Conservation (phyloP, 2,888 invertebrate genomes). For the Latrodectus elegans region DNA sequence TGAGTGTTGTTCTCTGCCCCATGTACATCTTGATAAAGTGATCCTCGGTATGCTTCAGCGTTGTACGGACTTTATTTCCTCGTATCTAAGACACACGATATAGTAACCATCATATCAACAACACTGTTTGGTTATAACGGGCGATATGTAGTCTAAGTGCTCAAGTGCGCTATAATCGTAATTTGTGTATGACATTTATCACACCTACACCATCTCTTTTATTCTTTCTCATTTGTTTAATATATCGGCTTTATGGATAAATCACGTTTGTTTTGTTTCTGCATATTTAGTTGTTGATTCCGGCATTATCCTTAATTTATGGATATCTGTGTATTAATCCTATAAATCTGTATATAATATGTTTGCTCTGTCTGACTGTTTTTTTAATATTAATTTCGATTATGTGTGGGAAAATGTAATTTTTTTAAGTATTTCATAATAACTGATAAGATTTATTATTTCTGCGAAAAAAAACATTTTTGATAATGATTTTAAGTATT, state of each 20-base stretch:
- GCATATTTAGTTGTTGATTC: neutral
- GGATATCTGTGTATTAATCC: too few relatives aligned
- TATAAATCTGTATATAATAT: too few relatives aligned
- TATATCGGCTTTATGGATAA: neutral
- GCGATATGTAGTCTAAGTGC: neutral
- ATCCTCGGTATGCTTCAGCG: conserved; percentile 8
- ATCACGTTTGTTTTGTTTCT: neutral
- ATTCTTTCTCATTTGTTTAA: neutral
- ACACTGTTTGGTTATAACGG: neutral
- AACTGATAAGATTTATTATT: too few relatives aligned
- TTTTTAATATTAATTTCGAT: too few relatives aligned
- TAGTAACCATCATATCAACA: conserved; percentile 8
- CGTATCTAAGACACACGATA: conserved; percentile 1
- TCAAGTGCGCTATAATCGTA: conserved; percentile 4
- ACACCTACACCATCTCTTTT: neutral
- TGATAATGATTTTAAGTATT: too few relatives aligned
- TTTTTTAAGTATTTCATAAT: too few relatives aligned
- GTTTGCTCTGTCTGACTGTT: too few relatives aligned
- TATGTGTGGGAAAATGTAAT: too few relatives aligned
- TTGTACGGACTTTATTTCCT: conserved; percentile 21
- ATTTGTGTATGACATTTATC: neutral
- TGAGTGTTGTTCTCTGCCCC: neutral
- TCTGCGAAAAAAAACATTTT: too few relatives aligned
- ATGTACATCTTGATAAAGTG: neutral
- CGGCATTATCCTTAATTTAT: too few relatives aligned